Evolutionary conservation across 1,140 invertebrate genomes (phyloP).

Genomic region (Dendroctonus ponderosae): DNA sequence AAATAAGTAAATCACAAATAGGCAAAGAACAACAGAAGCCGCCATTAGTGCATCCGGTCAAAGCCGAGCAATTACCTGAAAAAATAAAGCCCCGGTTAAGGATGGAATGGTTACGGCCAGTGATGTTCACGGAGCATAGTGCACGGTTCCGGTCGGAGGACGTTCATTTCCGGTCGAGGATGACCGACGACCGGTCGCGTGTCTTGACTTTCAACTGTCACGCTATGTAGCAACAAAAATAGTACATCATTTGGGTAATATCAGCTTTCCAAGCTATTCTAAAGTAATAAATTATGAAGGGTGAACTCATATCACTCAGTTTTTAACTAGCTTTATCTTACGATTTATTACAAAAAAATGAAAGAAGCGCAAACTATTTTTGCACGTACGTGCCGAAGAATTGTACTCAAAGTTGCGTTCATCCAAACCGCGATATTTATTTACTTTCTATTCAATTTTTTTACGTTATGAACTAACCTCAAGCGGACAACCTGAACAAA

Average conservation of each 20-base stretch:
- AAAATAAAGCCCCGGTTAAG: slow-evolving; percentile 8
- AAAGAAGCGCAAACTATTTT: no score
- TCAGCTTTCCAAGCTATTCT: neutral
- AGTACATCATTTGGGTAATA: neutral
- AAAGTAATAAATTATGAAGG: no score
- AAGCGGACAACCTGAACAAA: no score
- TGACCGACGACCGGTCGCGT: slow-evolving; percentile 24
- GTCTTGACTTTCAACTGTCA: slow-evolving; percentile 20
- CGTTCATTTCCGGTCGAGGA: slow-evolving; percentile 9
- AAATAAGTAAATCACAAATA: no score
- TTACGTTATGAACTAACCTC: no score
- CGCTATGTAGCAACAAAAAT: neutral
- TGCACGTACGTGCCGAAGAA: no score
- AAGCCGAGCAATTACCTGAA: slow-evolving; percentile 20
- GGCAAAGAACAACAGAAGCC: slow-evolving; percentile 5
- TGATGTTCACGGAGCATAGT: slow-evolving; percentile 28
- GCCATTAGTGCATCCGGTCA: slow-evolving; percentile 15
- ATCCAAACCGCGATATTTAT: no score
- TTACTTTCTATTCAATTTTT: no score
- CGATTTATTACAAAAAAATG: no score
- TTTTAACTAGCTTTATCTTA: no score
- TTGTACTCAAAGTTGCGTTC: no score
- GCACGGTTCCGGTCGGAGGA: slow-evolving; percentile 24
- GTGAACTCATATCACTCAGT: no score
- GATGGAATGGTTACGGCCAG: slow-evolving; percentile 9